Conservation (phyloP, 1,140 invertebrate genomes). For the Aradophagus sp. region DNA sequence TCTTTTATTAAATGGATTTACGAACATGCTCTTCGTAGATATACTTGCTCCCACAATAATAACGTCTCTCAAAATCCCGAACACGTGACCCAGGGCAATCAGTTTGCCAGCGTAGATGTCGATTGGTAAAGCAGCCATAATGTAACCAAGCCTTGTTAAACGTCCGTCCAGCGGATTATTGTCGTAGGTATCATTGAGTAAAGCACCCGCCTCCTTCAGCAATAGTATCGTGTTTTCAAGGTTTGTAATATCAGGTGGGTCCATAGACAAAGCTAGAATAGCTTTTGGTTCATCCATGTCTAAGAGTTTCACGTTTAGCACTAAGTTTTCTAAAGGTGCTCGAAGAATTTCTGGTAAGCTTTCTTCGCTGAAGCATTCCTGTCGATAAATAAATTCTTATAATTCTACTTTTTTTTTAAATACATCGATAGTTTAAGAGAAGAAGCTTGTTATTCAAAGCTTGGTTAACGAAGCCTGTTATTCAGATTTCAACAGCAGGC, state of each 20-base stretch:
- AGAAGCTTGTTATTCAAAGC: too few species aligned
- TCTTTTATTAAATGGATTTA: constrained; percentile 81
- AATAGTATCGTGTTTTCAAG: constrained; percentile 86
- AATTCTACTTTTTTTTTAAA: too few species aligned
- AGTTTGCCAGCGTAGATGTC: constrained; percentile 89
- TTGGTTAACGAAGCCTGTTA: too few species aligned
- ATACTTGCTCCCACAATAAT: constrained; percentile 93
- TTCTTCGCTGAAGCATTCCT: constrained; percentile 75
- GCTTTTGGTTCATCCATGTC: constrained; percentile 88
- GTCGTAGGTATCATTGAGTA: constrained; percentile 76
- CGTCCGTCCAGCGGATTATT: constrained; percentile 87
- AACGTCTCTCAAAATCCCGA: constrained; percentile 87
- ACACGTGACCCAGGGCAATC: constrained; percentile 91
- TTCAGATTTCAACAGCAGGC: too few species aligned
- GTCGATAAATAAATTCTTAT: too few species aligned
- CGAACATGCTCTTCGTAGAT: constrained; percentile 88
- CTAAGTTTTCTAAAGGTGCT: constrained; percentile 86
- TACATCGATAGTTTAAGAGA: too few species aligned
- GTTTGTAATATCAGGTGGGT: constrained; percentile 89
- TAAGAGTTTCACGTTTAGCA: constrained; percentile 89
- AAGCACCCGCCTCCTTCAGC: constrained; percentile 89
- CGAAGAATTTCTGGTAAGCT: constrained; percentile 85
- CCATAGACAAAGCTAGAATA: constrained; percentile 85
- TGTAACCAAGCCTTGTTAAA: constrained; percentile 88
- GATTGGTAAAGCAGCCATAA: constrained; percentile 89